phyloP scores from a whole-genome alignment of 1,140 invertebrate genomes.

The Euwallacea fornicatus region DNA sequence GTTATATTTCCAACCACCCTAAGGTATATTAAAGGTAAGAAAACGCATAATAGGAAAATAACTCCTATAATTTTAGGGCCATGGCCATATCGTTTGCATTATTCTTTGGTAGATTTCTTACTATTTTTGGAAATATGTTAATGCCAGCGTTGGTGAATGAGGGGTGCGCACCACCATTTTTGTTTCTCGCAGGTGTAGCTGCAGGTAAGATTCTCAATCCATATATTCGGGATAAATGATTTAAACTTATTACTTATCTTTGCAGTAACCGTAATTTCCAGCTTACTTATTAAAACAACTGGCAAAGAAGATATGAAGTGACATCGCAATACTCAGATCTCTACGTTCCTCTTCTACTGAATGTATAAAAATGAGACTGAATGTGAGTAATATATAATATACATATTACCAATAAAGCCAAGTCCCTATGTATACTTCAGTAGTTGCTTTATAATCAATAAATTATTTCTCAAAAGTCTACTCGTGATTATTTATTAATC shows the following conservation, averaged over 20 bases:
- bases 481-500: too few species aligned
- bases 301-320: conserved; percentile 32
- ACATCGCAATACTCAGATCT: background rate
- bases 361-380: too few species aligned
- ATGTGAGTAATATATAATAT: too few species aligned
- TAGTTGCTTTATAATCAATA: too few species aligned
- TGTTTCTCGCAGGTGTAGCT: conserved; percentile 28
- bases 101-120: conserved; percentile 35
- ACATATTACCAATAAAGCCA: too few species aligned
- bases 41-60: background rate
- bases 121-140: conserved; percentile 38
- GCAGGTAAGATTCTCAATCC: conserved; percentile 8
- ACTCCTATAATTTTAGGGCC: conserved; percentile 29
- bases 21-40: conserved; percentile 28
- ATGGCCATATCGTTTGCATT: conserved; percentile 32
- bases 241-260: too few species aligned
- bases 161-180: conserved; percentile 40
- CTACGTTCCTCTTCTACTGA: too few species aligned
- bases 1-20: conserved; percentile 44
- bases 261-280: conserved; percentile 12
- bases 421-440: too few species aligned
- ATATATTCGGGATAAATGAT: too few species aligned
- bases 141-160: conserved; percentile 37
- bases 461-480: too few species aligned
- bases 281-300: conserved; percentile 26